Evolutionary conservation across 2,888 invertebrate species (phyloP).

Genomic region (Drosophila leonis): DNA sequence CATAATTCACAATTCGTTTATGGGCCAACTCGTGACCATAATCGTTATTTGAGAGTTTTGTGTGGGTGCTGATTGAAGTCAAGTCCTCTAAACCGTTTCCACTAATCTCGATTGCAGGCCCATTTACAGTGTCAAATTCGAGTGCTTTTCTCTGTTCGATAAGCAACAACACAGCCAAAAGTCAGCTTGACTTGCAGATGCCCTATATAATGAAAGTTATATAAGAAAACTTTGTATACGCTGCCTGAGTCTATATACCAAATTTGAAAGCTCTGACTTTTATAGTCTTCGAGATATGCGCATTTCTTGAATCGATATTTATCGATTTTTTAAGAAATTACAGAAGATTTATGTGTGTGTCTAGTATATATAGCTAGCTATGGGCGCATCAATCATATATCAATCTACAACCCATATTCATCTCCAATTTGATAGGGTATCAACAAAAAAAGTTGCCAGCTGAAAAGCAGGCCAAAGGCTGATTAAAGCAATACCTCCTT

Average conservation of each 20-base stretch:
- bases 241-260: background rate
- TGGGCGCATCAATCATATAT: background rate
- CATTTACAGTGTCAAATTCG: slow-evolving; percentile 55
- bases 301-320: background rate
- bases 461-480: slow-evolving; percentile 11
- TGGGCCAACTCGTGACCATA: slow-evolving; percentile 28
- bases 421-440: background rate
- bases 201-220: background rate
- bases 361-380: background rate
- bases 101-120: slow-evolving; percentile 56
- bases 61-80: slow-evolving; percentile 42
- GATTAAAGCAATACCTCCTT: slow-evolving; percentile 23
- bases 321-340: background rate
- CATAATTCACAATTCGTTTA: background rate
- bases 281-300: background rate
- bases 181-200: background rate
- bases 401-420: background rate
- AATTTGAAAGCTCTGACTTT: background rate
- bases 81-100: slow-evolving; percentile 32
- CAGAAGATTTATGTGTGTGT: background rate
- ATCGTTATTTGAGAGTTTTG: slow-evolving; percentile 23
- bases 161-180: background rate
- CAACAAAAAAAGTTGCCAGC: background rate
- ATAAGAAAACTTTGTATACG: background rate
- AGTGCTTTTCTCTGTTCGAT: slow-evolving; percentile 12